phyloP scores from a whole-genome alignment of 1,140 invertebrate genomes.

The Penaeus chinensis region DNA sequence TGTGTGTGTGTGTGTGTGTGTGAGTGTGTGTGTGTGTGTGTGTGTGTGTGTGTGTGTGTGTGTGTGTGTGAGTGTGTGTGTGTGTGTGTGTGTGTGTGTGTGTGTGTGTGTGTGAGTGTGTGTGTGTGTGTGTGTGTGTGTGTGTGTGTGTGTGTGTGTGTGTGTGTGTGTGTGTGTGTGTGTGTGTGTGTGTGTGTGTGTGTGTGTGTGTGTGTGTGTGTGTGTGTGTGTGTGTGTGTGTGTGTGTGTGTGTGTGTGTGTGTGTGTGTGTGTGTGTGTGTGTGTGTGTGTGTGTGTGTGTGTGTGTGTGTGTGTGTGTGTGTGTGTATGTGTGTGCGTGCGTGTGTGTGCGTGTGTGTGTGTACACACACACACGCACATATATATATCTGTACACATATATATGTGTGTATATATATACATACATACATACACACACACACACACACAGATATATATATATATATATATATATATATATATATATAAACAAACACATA shows the following conservation, averaged over 20 bases:
- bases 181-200: background rate
- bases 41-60: too few species aligned
- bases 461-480: too few species aligned
- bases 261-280: background rate
- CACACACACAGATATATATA: too few species aligned
- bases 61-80: too few species aligned
- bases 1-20: too few species aligned
- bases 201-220: background rate
- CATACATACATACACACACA: too few species aligned
- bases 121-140: background rate
- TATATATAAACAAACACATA: too few species aligned
- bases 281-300: background rate
- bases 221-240: too few species aligned
- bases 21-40: too few species aligned
- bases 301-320: background rate
- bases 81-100: too few species aligned
- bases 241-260: too few species aligned
- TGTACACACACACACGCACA: background rate
- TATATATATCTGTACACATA: background rate
- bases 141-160: conserved; percentile 1
- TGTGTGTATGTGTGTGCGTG: background rate
- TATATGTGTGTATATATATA: background rate
- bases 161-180: background rate
- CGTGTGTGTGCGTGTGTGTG: background rate
- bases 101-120: background rate